Percentiles rank a stretch among this genome's conserved stretches.
Evolutionary conservation across 64 coral and sea anemone genomes (phyloP).

Genomic region (Exaiptasia diaphana): DNA sequence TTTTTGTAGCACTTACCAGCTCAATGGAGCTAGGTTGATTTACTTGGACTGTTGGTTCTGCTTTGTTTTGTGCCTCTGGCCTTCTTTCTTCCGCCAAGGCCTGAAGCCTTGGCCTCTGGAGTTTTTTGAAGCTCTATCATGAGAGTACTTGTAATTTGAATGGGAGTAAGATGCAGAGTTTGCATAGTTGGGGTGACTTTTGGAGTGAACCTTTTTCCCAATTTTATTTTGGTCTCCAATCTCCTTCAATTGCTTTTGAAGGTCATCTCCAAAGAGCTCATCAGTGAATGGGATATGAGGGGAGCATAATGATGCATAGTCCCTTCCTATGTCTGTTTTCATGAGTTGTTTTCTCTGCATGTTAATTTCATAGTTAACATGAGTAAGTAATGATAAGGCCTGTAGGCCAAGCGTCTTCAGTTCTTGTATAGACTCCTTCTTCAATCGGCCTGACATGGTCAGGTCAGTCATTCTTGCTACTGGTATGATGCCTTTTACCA

Average conservation of each 20-base stretch:
- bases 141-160: not conserved
- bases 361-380: conserved; percentile 41
- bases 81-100: not conserved
- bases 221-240: conserved; percentile 49
- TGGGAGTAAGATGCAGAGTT: too few relatives aligned
- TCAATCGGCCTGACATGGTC: conserved; percentile 14
- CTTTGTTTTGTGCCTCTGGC: not conserved
- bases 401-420: conserved; percentile 5
- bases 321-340: conserved; percentile 36
- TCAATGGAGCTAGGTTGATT: not conserved
- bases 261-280: conserved; percentile 7
- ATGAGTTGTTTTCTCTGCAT: conserved; percentile 37
- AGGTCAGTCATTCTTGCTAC: conserved; percentile 3
- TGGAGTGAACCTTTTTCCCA: not conserved
- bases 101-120: not conserved
- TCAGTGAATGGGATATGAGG: conserved; percentile 24
- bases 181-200: too few relatives aligned
- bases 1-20: not conserved
- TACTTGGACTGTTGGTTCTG: not conserved
- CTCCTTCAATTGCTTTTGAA: conserved; percentile 43
- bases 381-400: conserved; percentile 35
- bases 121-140: not conserved
- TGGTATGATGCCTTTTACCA: conserved; percentile 24
- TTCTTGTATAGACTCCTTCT: conserved; percentile 1
- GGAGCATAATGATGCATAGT: conserved; percentile 10